Evolutionary conservation across 2,113 vertebrate species (phyloP).

Genomic region (Piprites chloris): DNA sequence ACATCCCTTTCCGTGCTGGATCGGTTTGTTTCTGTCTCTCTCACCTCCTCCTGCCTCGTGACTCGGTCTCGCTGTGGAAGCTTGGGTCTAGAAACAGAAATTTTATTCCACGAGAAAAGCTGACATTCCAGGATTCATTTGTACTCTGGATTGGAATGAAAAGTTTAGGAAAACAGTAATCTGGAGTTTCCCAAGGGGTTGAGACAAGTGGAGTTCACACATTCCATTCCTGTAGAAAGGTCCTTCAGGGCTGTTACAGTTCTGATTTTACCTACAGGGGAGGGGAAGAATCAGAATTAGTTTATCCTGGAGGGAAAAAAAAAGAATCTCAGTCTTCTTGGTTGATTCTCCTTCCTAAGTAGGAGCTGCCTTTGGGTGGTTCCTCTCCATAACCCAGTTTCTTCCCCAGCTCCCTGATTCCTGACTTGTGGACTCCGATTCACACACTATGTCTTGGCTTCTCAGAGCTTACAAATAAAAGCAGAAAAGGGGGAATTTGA

Average conservation of each 20-base stretch:
- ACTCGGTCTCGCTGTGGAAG: neutral
- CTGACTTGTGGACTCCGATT: neutral
- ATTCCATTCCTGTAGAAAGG: neutral
- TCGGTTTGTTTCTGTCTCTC: neutral
- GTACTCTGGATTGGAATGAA: neutral
- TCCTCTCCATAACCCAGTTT: neutral
- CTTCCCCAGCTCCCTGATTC: neutral
- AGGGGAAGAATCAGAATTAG: neutral
- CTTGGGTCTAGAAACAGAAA: neutral
- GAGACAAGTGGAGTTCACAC: neutral
- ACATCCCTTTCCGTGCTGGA: neutral
- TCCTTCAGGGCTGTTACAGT: neutral
- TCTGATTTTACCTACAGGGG: neutral
- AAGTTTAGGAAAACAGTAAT: neutral
- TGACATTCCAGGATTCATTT: neutral
- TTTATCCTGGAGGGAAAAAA: neutral
- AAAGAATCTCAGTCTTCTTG: neutral
- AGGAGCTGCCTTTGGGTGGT: neutral
- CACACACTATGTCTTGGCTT: neutral
- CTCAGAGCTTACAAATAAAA: neutral
- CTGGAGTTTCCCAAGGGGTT: neutral
- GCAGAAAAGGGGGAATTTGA: neutral
- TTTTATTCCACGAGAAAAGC: neutral
- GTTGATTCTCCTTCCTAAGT: neutral
- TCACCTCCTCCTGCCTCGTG: neutral